Base-by-base conservation (phyloP, 2,888 invertebrate genomes). In the Melipona bicolor region DNA sequence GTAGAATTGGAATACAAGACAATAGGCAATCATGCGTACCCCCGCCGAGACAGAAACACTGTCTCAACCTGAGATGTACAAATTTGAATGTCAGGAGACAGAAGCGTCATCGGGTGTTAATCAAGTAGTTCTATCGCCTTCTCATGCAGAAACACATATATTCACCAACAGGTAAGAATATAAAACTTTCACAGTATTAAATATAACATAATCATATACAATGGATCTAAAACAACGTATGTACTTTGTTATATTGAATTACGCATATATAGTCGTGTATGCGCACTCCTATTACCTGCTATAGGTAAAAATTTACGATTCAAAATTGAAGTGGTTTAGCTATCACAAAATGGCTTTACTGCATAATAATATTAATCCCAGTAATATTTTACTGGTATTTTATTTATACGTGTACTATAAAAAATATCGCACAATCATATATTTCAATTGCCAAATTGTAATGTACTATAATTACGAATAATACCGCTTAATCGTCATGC, bases 151-250 rank as follows among this genome's bases (percentile, higher is more conserved):
- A 79, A 85, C 91, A 62, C 93, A 92, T 69, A 92, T 91, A 87
- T 94, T 93, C 81, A 92, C 93, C 64, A 94, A 94, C 88, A 92
- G 94, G 94, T 94, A 88, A 91, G 89, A 79, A 59, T 72, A 13
- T 49, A 50, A 17, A 52, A 61, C 15, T 72, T n/a, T 69, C 24
- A 5, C n/a, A 59, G 21, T 64, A 4, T 50, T 43, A 43, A n/a
- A 65, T 32, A 32, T 19, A 27, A n/a, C 21, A 71, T 21, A 3
- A 54, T 11, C n/a, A n/a, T n/a, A 32, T 1, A 65, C 11, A 49
- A 52, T 54, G 61, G 17, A 36, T 83, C 67, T n/a, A 24, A 80
- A 80, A 68, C 27, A 19, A 32, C 17, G 50, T 75, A 68, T 68
- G 50, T 75, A 68, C 76, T 32, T 36, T 43, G 11, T 27, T 24